These are phyloP conservation scores for Ceryle rudis DNA, from an alignment of 2,797 vertebrate species.

Conservation along the genomic window DNA sequence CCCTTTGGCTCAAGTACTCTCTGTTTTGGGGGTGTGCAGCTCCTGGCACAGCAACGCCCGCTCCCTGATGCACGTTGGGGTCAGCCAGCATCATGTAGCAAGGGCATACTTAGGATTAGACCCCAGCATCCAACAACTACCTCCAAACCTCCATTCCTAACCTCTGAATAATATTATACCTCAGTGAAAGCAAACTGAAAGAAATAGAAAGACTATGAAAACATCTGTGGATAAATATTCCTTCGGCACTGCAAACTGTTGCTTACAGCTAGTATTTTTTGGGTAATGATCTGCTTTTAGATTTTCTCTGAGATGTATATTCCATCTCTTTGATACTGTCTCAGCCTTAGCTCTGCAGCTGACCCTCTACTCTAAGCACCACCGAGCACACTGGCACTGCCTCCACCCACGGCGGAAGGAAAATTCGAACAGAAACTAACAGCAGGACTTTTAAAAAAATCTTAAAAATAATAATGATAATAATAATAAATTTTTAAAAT, in stretches of 20 bases:
- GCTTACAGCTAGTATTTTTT: conserved; percentile 61
- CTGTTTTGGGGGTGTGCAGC: not conserved
- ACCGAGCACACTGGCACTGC: not conserved
- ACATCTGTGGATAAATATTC: conserved; percentile 44
- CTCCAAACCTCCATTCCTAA: not conserved
- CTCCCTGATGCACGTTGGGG: fast-evolving
- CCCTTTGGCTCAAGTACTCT: not conserved
- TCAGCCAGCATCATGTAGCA: fast-evolving
- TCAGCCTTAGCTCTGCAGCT: conserved; percentile 54
- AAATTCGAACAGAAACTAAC: not conserved
- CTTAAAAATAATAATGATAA: not conserved
- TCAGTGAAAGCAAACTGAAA: not conserved
- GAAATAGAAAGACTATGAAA: not conserved
- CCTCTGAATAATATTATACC: not conserved
- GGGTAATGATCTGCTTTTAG: conserved; percentile 61
- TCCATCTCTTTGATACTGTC: conserved; percentile 55
- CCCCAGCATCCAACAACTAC: not conserved
- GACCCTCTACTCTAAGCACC: not conserved
- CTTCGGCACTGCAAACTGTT: conserved; percentile 32
- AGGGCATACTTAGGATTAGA: not conserved
- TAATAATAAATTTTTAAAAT: too few species aligned
- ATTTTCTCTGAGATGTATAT: conserved; percentile 51
- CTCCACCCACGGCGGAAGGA: fast-evolving
- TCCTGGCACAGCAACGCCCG: not conserved
- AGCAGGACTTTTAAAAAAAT: not conserved